phyloP scores from a whole-genome alignment of 2,797 vertebrate species.

The Pelobates cultripes region DNA sequence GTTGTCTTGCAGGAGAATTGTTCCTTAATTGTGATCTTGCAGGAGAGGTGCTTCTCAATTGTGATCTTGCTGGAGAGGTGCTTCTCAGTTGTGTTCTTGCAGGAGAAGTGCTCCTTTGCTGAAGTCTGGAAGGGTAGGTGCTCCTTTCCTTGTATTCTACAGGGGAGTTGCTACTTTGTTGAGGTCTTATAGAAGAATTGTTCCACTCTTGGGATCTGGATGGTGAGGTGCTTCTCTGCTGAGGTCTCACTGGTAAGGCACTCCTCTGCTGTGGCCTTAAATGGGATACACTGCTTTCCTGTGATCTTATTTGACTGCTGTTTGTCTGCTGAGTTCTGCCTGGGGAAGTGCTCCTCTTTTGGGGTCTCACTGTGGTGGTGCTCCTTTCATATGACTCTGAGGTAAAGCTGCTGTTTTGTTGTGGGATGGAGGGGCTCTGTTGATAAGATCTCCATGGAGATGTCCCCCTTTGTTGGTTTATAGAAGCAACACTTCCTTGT shows the following conservation, averaged over 20 bases:
- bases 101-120: conserved; percentile 3
- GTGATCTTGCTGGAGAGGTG: neutral
- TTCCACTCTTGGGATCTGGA: conserved; percentile 6
- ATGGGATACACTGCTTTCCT: conserved; percentile 18
- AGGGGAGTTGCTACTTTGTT: conserved; percentile 11
- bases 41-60: neutral
- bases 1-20: neutral
- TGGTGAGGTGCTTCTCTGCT: conserved; percentile 11
- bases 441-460: neutral
- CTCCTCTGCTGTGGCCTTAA: conserved; percentile 12
- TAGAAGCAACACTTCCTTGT: neutral
- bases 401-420: neutral
- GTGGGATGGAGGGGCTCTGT: neutral
- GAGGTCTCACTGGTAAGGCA: conserved; percentile 8
- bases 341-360: conserved; percentile 11
- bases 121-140: neutral
- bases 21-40: neutral
- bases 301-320: neutral
- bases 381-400: neutral
- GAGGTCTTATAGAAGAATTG: neutral
- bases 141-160: neutral
- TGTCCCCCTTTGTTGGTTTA: neutral
- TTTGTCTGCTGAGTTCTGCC: neutral
- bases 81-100: neutral
- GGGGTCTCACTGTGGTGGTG: conserved; percentile 1